phyloP scores from a whole-genome alignment of 2,797 vertebrate genomes.

The Dendrocincla tyrannina region DNA sequence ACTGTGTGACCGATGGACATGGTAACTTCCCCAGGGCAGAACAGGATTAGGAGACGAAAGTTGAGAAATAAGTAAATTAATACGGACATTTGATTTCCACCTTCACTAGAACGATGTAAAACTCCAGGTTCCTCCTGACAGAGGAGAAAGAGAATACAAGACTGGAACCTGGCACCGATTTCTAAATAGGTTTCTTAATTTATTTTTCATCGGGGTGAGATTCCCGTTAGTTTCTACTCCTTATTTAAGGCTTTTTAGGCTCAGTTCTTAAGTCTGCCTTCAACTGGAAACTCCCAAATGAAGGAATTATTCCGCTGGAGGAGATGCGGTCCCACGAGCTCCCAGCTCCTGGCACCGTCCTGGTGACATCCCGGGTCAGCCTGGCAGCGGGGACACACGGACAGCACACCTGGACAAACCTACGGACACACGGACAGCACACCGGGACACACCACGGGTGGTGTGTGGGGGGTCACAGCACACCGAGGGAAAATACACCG shows the following conservation, averaged over 20 bases:
- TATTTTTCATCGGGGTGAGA: not conserved
- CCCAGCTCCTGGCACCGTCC: not conserved
- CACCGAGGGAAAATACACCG: not conserved
- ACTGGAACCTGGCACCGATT: not conserved
- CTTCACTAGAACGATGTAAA: fast-evolving
- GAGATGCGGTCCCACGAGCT: fast-evolving
- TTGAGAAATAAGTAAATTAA: not conserved
- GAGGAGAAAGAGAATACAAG: fast-evolving
- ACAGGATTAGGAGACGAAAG: not conserved
- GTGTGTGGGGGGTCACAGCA: no score
- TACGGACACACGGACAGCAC: not conserved
- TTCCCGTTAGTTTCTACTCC: fast-evolving
- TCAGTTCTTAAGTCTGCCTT: not conserved
- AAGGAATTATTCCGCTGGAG: not conserved
- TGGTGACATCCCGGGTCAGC: not conserved
- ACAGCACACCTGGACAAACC: not conserved
- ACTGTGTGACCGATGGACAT: fast-evolving
- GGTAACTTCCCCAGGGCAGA: not conserved
- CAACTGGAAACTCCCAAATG: not conserved
- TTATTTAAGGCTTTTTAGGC: not conserved
- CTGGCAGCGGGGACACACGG: not conserved
- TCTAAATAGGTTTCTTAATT: not conserved
- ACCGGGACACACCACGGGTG: not conserved
- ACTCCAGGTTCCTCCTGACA: not conserved
- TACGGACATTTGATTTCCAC: not conserved